A percentile compares a stretch with the other conserved stretches of the same genome.
Conservation (phyloP, 2,888 invertebrate genomes). For the Ormyrus rosae region DNA sequence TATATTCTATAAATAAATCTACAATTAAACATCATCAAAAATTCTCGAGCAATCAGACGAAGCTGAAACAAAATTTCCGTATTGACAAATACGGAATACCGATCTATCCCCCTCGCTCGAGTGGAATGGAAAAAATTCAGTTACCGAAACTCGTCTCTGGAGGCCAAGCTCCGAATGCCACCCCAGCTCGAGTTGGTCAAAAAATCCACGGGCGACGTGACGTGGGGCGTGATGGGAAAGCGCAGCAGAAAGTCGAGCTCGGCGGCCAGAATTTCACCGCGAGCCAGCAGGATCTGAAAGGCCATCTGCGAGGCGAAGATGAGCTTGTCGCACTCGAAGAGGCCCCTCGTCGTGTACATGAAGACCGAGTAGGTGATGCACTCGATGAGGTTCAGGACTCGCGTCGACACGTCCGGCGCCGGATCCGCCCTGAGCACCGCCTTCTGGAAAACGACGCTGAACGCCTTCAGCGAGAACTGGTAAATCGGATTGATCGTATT, state of each 20-base stretch:
- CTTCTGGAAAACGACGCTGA: conserved; percentile 98
- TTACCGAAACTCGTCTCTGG: conserved; percentile 90
- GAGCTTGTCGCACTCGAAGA: conserved; percentile 97
- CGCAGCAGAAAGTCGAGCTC: conserved; percentile 95
- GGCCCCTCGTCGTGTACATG: conserved; percentile 94
- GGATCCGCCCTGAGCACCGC: conserved; percentile 93
- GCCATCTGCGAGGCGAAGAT: conserved; percentile 98
- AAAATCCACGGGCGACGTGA: conserved; percentile 96
- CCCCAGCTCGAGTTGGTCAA: conserved; percentile 95
- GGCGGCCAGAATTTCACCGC: conserved; percentile 88
- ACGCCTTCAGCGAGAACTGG: conserved; percentile 97
- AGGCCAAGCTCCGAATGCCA: conserved; percentile 92
- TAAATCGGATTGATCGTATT: conserved; percentile 98
- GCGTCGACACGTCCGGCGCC: conserved; percentile 84
- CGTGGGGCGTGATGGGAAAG: conserved; percentile 94
- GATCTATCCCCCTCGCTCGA: too few species aligned
- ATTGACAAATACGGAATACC: not conserved
- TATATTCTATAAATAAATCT: too few species aligned
- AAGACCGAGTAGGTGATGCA: conserved; percentile 96
- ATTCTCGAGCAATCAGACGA: too few species aligned
- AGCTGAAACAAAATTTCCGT: too few species aligned
- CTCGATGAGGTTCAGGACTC: conserved; percentile 94
- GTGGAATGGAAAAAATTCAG: conserved; percentile 23
- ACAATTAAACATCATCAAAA: too few species aligned
- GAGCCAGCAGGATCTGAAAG: conserved; percentile 92